These are phyloP conservation scores for Chrysocyon brachyurus DNA, from an alignment of 2,797 vertebrate species.

Conservation along the genomic window DNA sequence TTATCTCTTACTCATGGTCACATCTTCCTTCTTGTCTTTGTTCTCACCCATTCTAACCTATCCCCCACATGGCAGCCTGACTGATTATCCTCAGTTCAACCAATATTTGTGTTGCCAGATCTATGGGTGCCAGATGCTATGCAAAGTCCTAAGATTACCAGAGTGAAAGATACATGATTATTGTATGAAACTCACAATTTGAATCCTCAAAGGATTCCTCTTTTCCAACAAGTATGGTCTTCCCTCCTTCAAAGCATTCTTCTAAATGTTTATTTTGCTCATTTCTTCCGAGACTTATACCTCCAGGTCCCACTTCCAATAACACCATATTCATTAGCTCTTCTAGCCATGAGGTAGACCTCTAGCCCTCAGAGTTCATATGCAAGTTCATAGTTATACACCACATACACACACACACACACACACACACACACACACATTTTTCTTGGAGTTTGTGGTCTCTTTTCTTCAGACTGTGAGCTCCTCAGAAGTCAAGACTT, in stretches of 20 bases:
- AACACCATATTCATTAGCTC: background rate
- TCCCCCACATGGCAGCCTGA: background rate
- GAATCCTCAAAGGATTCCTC: background rate
- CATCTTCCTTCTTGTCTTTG: background rate
- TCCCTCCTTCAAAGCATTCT: background rate
- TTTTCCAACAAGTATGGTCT: background rate
- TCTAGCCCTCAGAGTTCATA: background rate
- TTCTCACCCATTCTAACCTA: background rate
- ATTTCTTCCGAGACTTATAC: background rate
- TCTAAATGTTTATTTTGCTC: background rate
- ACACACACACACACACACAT: no score
- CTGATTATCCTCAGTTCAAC: background rate
- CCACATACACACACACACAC: background rate
- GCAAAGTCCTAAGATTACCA: background rate
- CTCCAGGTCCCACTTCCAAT: no score
- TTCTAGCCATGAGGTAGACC: background rate
- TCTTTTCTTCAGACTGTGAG: slow-evolving; percentile 12
- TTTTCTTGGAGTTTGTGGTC: background rate
- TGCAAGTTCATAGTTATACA: background rate
- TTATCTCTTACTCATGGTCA: background rate
- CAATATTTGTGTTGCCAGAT: background rate
- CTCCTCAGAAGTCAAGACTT: background rate
- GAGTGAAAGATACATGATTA: background rate
- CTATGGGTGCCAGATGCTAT: background rate
- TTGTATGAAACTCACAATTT: background rate